A percentile compares a stretch with the other conserved stretches of the same genome.
Conservation (phyloP, 2,797 vertebrate genomes). For the Sebastes goodei region DNA sequence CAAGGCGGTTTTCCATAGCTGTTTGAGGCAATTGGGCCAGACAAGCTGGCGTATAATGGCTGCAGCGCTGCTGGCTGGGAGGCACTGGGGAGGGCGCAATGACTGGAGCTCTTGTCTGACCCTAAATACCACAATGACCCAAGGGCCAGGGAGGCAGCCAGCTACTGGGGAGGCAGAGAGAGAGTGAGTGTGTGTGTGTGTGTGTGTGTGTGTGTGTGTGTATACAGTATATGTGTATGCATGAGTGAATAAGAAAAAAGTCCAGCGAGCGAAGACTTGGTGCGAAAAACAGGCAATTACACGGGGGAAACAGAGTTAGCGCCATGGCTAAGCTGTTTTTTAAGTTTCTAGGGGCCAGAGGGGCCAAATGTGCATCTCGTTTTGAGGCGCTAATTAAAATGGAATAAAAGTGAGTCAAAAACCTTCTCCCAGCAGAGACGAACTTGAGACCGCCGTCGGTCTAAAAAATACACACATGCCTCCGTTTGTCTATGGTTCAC, state of each 20-base stretch:
- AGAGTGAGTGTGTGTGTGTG: neutral
- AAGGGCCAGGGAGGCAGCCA: slow-evolving; percentile 76
- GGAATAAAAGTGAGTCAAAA: slow-evolving; percentile 16
- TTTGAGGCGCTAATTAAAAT: slow-evolving; percentile 31
- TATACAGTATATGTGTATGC: neutral
- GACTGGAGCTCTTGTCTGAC: slow-evolving; percentile 89
- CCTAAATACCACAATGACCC: slow-evolving; percentile 87
- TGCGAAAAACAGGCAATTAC: slow-evolving; percentile 30
- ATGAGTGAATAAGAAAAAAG: slow-evolving; percentile 31
- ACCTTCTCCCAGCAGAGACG: slow-evolving; percentile 41
- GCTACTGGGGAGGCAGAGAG: slow-evolving; percentile 42
- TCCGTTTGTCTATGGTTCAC: slow-evolving; percentile 59
- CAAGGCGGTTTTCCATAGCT: slow-evolving; percentile 86
- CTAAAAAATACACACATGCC: slow-evolving; percentile 56
- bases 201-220: slow-evolving; percentile 14
- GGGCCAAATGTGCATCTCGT: slow-evolving; percentile 23
- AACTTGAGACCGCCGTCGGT: slow-evolving; percentile 47
- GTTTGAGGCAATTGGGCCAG: slow-evolving; percentile 79
- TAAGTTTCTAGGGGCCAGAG: neutral
- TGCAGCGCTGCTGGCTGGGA: slow-evolving; percentile 74
- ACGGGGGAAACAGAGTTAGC: slow-evolving; percentile 18
- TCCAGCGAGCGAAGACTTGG: slow-evolving; percentile 14
- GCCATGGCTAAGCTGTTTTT: slow-evolving; percentile 3
- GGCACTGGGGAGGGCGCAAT: slow-evolving; percentile 80
- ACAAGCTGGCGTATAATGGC: slow-evolving; percentile 76